Evolutionary conservation across 2,113 vertebrate genomes (phyloP).

Genomic region (Montifringilla adamsi): DNA sequence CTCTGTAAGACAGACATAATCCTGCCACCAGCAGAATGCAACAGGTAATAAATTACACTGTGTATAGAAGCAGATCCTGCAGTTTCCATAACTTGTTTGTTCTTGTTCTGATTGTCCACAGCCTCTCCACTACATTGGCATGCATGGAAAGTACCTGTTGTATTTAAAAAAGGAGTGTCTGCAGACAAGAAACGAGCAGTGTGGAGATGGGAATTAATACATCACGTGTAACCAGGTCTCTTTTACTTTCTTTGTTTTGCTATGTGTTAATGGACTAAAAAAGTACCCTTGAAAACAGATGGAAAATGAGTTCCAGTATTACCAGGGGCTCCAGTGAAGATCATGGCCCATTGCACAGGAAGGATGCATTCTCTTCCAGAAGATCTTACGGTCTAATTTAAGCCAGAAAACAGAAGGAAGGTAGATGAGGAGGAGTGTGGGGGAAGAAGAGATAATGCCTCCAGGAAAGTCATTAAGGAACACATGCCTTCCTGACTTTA

Average conservation of each 20-base stretch:
- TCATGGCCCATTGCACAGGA: conserved; percentile 43
- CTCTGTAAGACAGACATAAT: neutral
- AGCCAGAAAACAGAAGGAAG: conserved; percentile 60
- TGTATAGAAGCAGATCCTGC: neutral
- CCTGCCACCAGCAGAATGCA: conserved; percentile 14
- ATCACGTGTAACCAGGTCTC: neutral
- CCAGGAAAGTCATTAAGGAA: conserved; percentile 56
- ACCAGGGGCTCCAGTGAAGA: conserved; percentile 2
- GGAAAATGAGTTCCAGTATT: conserved; percentile 4
- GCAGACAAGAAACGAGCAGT: neutral
- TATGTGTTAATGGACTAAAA: neutral
- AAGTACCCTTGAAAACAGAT: conserved; percentile 38
- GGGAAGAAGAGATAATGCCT: conserved; percentile 16
- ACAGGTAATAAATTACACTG: neutral
- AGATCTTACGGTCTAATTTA: conserved; percentile 36
- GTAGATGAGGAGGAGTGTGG: neutral
- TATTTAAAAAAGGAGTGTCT: neutral
- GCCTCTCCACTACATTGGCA: neutral
- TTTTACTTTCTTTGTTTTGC: neutral
- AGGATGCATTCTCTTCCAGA: conserved; percentile 2
- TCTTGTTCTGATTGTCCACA: neutral
- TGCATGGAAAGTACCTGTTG: neutral
- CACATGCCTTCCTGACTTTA: conserved; percentile 1
- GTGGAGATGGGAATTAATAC: neutral
- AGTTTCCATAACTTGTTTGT: neutral